Evolutionary conservation across 1,140 invertebrate species (phyloP).

Genomic region (Atta colombica): DNA sequence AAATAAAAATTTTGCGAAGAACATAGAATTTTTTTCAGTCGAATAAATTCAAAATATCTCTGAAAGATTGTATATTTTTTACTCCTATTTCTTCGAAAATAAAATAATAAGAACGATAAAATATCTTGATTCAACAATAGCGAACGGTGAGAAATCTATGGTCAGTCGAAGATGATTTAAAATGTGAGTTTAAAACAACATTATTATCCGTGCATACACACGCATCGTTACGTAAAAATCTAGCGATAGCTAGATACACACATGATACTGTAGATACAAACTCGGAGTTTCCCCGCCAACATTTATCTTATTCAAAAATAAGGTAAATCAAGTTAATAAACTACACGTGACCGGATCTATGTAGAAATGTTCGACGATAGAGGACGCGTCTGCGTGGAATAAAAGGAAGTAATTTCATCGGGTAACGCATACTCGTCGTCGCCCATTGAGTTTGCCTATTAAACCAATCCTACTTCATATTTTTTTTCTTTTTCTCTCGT

Average conservation of each 20-base stretch:
- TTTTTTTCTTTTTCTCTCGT: conserved; percentile 20
- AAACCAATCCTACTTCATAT: conserved; percentile 44
- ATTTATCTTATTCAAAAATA: not conserved
- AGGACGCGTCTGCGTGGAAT: conserved; percentile 9
- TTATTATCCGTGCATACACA: not conserved
- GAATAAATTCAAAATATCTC: conserved; percentile 37
- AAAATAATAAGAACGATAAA: not conserved
- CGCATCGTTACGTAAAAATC: conserved; percentile 6
- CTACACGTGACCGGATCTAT: not conserved
- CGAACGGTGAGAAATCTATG: not conserved
- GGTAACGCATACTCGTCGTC: conserved; percentile 43
- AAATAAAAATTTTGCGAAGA: not conserved
- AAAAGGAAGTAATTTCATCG: conserved; percentile 56
- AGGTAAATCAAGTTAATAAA: conserved; percentile 18
- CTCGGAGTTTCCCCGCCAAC: not conserved
- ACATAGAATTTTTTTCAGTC: not conserved
- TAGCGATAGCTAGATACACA: too few relatives aligned
- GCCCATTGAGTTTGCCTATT: conserved; percentile 42
- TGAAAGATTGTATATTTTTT: not conserved
- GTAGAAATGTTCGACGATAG: not conserved
- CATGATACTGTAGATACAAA: not conserved
- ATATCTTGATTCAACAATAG: not conserved
- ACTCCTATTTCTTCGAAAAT: not conserved
- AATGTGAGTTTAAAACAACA: not conserved
- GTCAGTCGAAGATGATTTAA: not conserved